A percentile compares a stretch with the other conserved stretches of the same genome.
Evolutionary conservation across 2,888 invertebrate species (phyloP).

Genomic region (Leptarthrus brevirostris): DNA sequence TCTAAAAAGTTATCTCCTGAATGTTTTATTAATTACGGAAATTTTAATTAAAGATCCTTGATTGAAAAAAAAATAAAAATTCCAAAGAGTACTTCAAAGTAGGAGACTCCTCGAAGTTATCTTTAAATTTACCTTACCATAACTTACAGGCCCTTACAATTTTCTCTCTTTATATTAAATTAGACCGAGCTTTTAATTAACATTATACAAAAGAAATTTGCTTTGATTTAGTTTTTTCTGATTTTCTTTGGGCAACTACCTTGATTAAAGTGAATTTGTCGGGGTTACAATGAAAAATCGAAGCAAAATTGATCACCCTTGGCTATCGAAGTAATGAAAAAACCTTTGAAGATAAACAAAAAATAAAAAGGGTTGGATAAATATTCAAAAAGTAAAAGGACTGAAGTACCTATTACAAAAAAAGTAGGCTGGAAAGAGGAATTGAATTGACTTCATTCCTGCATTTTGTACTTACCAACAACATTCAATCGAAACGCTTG

Average conservation of each 20-base stretch:
- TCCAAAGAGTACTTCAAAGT: background rate
- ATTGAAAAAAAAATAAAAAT: background rate
- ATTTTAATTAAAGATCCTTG: background rate
- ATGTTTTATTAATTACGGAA: background rate
- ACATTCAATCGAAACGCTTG: slow-evolving; percentile 77
- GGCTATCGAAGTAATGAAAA: slow-evolving; percentile 35
- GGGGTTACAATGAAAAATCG: slow-evolving; percentile 1
- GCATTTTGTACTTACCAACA: slow-evolving; percentile 72
- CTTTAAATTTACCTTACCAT: background rate
- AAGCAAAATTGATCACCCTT: slow-evolving; percentile 23
- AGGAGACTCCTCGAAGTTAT: background rate
- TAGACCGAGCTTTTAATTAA: slow-evolving; percentile 23
- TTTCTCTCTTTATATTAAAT: background rate
- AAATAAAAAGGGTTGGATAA: background rate
- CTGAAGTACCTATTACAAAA: background rate
- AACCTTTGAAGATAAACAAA: slow-evolving; percentile 32
- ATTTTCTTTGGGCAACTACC: background rate
- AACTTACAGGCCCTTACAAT: too few relatives aligned
- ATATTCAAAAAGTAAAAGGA: slow-evolving; percentile 35
- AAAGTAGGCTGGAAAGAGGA: background rate
- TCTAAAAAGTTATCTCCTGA: too few relatives aligned
- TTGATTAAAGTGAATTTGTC: background rate
- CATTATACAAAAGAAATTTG: slow-evolving; percentile 18
- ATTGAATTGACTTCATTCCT: background rate
- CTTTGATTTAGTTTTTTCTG: background rate